Evolutionary conservation across 2,113 vertebrate genomes (phyloP).

Genomic region (Chamaetylas fuelleborni): DNA sequence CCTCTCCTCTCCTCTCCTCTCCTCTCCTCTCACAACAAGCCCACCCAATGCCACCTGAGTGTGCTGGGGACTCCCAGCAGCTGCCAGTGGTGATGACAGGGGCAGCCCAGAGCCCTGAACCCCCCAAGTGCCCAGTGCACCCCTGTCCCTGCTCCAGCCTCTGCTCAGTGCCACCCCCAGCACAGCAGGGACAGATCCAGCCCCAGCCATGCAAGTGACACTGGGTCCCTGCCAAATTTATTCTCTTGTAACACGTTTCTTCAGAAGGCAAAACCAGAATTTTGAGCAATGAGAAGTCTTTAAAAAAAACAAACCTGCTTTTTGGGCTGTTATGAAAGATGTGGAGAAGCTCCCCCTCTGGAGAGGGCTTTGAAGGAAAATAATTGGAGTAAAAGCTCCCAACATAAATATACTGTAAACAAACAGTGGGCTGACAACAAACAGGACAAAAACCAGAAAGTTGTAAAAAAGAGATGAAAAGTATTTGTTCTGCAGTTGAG

Average conservation of each 20-base stretch:
- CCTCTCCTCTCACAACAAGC: neutral
- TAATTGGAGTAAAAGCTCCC: neutral
- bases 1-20: no score
- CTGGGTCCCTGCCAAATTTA: rapidly evolving
- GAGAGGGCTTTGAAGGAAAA: neutral
- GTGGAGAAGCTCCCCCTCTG: neutral
- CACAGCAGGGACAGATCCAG: neutral
- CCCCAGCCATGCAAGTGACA: rapidly evolving
- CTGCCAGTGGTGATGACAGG: rapidly evolving
- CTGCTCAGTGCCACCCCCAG: neutral
- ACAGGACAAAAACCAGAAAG: neutral
- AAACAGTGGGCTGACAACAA: neutral
- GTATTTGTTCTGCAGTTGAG: neutral
- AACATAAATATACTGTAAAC: neutral
- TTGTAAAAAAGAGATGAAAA: neutral
- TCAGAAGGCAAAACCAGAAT: neutral
- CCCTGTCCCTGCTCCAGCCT: no score
- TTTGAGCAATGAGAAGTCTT: neutral
- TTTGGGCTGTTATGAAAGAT: neutral
- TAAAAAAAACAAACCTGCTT: neutral
- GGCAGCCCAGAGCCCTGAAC: neutral
- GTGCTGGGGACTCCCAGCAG: neutral
- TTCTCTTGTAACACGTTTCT: neutral
- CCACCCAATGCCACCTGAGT: rapidly evolving
- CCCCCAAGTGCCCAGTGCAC: neutral